These are phyloP conservation scores for Phalloptychus januarius DNA, from an alignment of 2,797 vertebrate genomes.

Conservation along the genomic window DNA sequence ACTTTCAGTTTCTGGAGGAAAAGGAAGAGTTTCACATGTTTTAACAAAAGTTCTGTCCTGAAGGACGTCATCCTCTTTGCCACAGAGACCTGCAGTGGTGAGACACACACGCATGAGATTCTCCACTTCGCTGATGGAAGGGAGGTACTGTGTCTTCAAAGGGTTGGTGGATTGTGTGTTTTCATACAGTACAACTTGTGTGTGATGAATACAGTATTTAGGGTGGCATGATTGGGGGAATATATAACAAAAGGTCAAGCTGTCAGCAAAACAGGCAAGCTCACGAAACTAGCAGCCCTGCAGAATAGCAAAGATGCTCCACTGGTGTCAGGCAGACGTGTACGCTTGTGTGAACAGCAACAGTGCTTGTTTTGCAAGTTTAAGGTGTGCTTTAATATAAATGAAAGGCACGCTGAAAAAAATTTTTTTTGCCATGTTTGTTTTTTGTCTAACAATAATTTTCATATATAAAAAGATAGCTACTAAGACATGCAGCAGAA, in stretches of 20 bases:
- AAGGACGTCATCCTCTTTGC: not conserved
- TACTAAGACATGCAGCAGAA: conserved; percentile 45
- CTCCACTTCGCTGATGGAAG: not conserved
- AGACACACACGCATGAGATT: too few relatives aligned
- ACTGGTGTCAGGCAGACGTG: conserved; percentile 21
- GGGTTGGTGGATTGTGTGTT: not conserved
- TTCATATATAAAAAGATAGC: conserved; percentile 57
- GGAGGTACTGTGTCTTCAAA: not conserved
- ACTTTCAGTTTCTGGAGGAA: not conserved
- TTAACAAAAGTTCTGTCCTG: not conserved
- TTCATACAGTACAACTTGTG: conserved; percentile 49
- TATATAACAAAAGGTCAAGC: conserved; percentile 75
- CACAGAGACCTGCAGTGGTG: not conserved
- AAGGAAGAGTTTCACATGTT: not conserved
- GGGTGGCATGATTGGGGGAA: conserved; percentile 64
- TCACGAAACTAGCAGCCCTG: conserved; percentile 32
- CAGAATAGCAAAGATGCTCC: conserved; percentile 63
- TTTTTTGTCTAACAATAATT: conserved; percentile 62
- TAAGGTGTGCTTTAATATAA: conserved; percentile 10
- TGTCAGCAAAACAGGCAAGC: conserved; percentile 68
- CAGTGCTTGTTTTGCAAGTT: conserved; percentile 14
- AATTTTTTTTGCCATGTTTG: conserved; percentile 30
- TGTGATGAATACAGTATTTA: conserved; percentile 72
- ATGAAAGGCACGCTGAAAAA: not conserved
- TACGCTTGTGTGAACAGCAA: conserved; percentile 13